A percentile compares a stretch with the other conserved stretches of the same genome.
Evolutionary conservation across 2,888 invertebrate species (phyloP).

Genomic region (Epistrophella euchroma): DNA sequence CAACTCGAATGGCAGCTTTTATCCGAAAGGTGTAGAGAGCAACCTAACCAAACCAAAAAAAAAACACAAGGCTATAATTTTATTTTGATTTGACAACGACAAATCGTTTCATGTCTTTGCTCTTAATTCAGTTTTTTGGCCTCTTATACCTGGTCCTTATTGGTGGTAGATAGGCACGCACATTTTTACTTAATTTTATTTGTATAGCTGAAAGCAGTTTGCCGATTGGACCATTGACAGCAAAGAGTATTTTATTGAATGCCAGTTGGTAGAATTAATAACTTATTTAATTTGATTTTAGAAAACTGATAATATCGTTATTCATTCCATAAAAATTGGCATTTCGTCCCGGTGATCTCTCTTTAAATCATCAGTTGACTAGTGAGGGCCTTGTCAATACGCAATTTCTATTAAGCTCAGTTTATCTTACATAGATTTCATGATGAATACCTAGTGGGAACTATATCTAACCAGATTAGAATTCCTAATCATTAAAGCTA

Average conservation of each 20-base stretch:
- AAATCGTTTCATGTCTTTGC: constrained; percentile 68
- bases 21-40: constrained; percentile 12
- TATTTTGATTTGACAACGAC: constrained; percentile 74
- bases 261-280: constrained; percentile 64
- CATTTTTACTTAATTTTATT: constrained; percentile 34
- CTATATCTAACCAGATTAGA: too few relatives aligned
- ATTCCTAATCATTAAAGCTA: too few relatives aligned
- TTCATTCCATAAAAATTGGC: too few relatives aligned
- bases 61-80: constrained; percentile 69
- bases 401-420: too few relatives aligned
- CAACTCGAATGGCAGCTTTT: constrained; percentile 12
- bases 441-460: too few relatives aligned
- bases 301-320: constrained; percentile 15
- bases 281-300: constrained; percentile 52
- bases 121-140: constrained; percentile 17
- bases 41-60: not conserved
- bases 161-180: not conserved
- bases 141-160: not conserved
- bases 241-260: constrained; percentile 59
- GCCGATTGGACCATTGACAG: constrained; percentile 52
- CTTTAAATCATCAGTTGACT: too few relatives aligned
- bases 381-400: too few relatives aligned
- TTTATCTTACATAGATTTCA: too few relatives aligned
- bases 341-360: too few relatives aligned
- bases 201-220: constrained; percentile 40